Evolutionary conservation across 2,888 invertebrate genomes (phyloP).

Genomic region (Scelioninae gen. 1): DNA sequence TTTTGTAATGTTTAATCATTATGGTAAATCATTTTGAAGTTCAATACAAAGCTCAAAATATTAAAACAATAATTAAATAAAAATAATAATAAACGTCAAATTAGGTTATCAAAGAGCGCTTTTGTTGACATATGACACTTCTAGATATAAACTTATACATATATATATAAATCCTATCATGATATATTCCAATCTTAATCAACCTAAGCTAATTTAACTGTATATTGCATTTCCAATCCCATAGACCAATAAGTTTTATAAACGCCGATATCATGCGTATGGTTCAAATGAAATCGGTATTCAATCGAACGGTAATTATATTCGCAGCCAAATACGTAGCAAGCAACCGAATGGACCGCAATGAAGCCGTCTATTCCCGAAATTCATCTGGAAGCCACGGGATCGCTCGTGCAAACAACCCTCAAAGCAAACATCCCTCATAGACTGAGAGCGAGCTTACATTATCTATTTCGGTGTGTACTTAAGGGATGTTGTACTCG

Average conservation of each 20-base stretch:
- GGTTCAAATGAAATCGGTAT: slow-evolving; percentile 52
- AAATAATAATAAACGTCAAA: neutral
- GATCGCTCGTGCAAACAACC: slow-evolving; percentile 78
- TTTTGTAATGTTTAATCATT: too few species aligned
- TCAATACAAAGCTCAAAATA: too few species aligned
- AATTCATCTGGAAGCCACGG: slow-evolving; percentile 74
- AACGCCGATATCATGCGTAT: slow-evolving; percentile 2
- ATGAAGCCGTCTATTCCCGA: slow-evolving; percentile 73
- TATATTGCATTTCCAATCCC: neutral
- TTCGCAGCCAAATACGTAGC: slow-evolving; percentile 58
- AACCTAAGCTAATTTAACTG: neutral
- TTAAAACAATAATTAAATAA: too few species aligned
- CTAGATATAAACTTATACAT: neutral
- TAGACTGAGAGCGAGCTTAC: slow-evolving; percentile 77
- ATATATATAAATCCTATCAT: neutral
- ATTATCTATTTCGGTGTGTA: slow-evolving; percentile 80
- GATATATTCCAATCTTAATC: slow-evolving; percentile 18
- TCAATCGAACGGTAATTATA: slow-evolving; percentile 69
- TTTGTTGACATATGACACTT: neutral
- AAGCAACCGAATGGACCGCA: slow-evolving; percentile 70
- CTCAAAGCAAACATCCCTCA: slow-evolving; percentile 79
- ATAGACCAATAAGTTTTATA: slow-evolving; percentile 18
- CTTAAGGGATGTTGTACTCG: slow-evolving; percentile 78
- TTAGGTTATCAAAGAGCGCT: neutral
- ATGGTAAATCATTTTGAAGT: too few species aligned